Base-by-base conservation (phyloP, 2,797 vertebrate genomes). In the Erpetoichthys calabaricus region DNA sequence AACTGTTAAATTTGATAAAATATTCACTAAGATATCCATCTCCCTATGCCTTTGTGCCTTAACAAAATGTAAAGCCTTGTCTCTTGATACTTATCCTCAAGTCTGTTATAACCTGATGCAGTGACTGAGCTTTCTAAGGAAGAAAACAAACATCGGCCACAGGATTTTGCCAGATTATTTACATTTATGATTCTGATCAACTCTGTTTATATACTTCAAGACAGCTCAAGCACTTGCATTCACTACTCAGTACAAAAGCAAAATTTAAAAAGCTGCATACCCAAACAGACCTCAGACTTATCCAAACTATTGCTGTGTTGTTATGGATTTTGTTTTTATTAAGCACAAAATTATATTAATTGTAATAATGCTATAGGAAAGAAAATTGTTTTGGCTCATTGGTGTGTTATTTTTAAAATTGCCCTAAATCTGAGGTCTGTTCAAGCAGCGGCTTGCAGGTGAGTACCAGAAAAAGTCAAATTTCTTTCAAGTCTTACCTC, bases 401-500 rank as follows among this genome's bases (percentile, higher is more conserved):
- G 7, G 47, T 49, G 5, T n/a, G n/a, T 7, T n/a, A 7, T 49
- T 49, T 49, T 75, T 72, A 74, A 71, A 77, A 68, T 54, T 7
- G 6, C 58, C 65, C 80, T 88, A 86, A 88, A 85, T 86, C 80
- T 86, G 86, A 88, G 83, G 86, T 82, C 85, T 85, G 77, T 77
- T 65, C 80, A 89, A 25, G 81, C 52, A 66, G 61, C 62, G 53
- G 66, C 66, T 69, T 72, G 67, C 61, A 79, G 94, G 93, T 97
- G 91, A 91, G 94, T 97, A 92, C 81, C 76, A 82, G 76, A 82
- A 73, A 79, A 79, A 87, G 80, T 83, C 68, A 77, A 78, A 75
- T 58, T 78, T 76, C 78, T 75, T 80, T 71, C 81, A 78, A 81
- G 80, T 81, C 80, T 81, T 81, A 75, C 80, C 74, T 82, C 79